Evolutionary conservation across 2,888 invertebrate genomes (phyloP).

Genomic region (Timandra comae): DNA sequence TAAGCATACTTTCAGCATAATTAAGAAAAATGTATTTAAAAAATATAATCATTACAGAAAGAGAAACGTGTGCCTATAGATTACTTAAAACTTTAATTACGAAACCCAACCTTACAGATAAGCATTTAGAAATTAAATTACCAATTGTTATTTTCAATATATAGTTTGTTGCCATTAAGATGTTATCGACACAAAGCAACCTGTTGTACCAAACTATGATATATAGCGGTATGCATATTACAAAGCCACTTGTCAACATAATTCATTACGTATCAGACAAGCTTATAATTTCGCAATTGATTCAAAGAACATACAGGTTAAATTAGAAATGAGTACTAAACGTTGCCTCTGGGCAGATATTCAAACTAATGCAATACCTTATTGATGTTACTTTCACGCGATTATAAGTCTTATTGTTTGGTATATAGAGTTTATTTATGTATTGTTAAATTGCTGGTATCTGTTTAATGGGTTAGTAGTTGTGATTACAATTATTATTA

Average conservation of each 20-base stretch:
- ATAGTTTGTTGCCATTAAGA: conserved; percentile 6
- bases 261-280: conserved; percentile 2
- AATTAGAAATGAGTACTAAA: conserved; percentile 12
- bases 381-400: background rate
- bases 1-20: too few species aligned
- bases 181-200: too few species aligned
- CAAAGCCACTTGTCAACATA: conserved; percentile 5
- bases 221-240: too few species aligned
- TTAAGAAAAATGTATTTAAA: too few species aligned
- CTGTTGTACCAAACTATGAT: too few species aligned
- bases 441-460: conserved; percentile 1
- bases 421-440: conserved; percentile 3
- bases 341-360: conserved; percentile 12
- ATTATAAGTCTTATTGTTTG: conserved; percentile 5
- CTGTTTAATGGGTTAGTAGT: conserved; percentile 12
- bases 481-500: conserved; percentile 10
- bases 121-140: too few species aligned
- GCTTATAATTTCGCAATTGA: conserved; percentile 18
- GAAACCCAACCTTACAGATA: too few species aligned
- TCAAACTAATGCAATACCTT: conserved; percentile 11
- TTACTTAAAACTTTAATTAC: too few species aligned
- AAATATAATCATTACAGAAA: too few species aligned
- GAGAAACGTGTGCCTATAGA: too few species aligned
- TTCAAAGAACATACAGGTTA: conserved; percentile 10
- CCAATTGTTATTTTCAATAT: conserved; percentile 10